Evolutionary conservation across 92 coral and sea anemone species (phyloP).

Genomic region (Zoanthus solanderi): DNA sequence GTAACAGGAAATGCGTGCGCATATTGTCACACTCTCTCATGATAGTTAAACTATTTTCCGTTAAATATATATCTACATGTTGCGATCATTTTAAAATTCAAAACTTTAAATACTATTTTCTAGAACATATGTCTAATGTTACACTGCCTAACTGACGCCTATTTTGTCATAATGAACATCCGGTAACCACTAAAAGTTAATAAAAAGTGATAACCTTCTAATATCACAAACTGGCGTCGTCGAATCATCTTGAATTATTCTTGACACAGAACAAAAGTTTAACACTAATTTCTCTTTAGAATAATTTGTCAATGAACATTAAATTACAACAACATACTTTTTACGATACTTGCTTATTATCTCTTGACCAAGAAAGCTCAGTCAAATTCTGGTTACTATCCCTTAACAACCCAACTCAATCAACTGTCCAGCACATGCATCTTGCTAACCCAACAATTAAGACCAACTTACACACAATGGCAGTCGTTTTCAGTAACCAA

Average conservation of each 20-base stretch:
- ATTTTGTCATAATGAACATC: neutral
- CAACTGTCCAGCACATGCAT: too few species aligned
- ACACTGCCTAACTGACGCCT: neutral
- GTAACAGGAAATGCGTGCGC: too few species aligned
- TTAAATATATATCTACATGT: neutral
- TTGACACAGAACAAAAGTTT: neutral
- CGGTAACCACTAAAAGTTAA: neutral
- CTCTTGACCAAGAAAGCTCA: too few species aligned
- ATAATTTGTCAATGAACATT: too few species aligned
- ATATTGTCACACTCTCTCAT: neutral
- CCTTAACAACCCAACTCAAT: too few species aligned
- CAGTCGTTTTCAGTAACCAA: too few species aligned
- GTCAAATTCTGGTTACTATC: too few species aligned
- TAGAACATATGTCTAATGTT: neutral
- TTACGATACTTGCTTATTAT: too few species aligned
- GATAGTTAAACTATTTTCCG: neutral
- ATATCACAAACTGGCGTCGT: neutral
- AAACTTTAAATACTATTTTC: neutral
- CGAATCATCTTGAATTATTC: neutral
- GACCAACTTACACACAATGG: too few species aligned
- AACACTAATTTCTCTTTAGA: too few species aligned
- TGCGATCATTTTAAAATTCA: neutral
- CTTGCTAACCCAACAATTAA: too few species aligned
- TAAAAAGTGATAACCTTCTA: neutral
- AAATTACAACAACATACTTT: too few species aligned